Evolutionary conservation across 2,113 vertebrate species (phyloP), one percentile per base, ranked within the genome.

Genomic region (Tachysurus vachellii): DNA sequence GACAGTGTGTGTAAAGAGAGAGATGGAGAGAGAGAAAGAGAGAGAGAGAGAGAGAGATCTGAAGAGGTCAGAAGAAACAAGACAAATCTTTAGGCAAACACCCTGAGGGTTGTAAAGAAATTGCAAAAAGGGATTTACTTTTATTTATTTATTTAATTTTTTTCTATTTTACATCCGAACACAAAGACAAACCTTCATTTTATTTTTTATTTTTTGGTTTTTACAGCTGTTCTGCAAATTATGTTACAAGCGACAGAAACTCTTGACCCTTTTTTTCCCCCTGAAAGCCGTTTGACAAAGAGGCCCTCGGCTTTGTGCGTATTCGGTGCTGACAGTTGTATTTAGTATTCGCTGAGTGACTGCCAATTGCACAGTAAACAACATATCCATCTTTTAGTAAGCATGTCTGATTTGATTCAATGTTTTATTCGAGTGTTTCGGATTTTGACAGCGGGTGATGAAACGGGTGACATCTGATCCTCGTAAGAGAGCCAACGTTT

Each of bases 301-400:
- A 64, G 53, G 36, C 79, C 76, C 36, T 21, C 54, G 53, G 23
- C 86, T 54, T 44, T 64, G 73, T 87, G 86, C 44, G 62, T 66
- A 68, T 77, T 64, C 47, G 44, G 59, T 36, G 81, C 71, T 77
- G 86, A 87, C 85, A 54, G 80, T 75, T 70, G 80, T 75, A 82
- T 81, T 82, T 83, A 87, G 86, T 76, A 50, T 68, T 56, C 62
- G 36, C 85, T 80, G 76, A 86, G 85, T 86, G 76, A 76, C 80
- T 87, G 86, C 81, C 80, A 42, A 50, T 71, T 64, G 42, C 61
- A 87, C 57, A 57, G 80, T 87, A 82, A 83, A 87, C 86, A 87
- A 16, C 47, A 14, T 6, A 68, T 83, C 76, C 59, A 47, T 83
- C 81, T 83, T 77, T 62, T 44, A 28, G 71, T 66, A 53, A 66